Percentiles rank a stretch among this genome's conserved stretches.
Conservation (phyloP, 2,797 vertebrate species). For the Hyperoplus immaculatus region DNA sequence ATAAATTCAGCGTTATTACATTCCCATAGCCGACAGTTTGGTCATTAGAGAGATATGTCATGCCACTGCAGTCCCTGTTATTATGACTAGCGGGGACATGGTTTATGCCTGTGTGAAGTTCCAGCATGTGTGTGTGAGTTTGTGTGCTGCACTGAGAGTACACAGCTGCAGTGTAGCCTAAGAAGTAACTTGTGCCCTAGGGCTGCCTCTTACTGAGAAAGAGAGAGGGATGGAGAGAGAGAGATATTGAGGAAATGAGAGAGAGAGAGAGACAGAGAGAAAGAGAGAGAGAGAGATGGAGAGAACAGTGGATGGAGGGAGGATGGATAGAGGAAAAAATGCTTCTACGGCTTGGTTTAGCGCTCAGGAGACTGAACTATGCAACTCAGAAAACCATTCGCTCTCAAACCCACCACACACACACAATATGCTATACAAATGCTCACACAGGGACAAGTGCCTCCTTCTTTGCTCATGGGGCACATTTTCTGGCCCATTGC, state of each 20-base stretch:
- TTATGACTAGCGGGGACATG: slow-evolving; percentile 18
- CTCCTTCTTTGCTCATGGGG: slow-evolving; percentile 52
- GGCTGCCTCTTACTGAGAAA: slow-evolving; percentile 26
- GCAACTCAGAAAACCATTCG: slow-evolving; percentile 41
- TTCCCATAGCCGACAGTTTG: slow-evolving; percentile 11
- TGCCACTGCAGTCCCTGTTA: slow-evolving; percentile 23
- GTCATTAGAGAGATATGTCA: slow-evolving; percentile 47
- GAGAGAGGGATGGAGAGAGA: not conserved
- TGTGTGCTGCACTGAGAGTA: slow-evolving; percentile 25
- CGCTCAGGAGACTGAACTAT: slow-evolving; percentile 28
- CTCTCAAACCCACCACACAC: slow-evolving; percentile 19
- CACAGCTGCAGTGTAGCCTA: slow-evolving; percentile 51
- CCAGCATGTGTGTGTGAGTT: not conserved
- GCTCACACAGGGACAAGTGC: slow-evolving; percentile 42
- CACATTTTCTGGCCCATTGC: slow-evolving; percentile 68
- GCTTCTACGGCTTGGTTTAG: slow-evolving; percentile 32
- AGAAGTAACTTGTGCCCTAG: slow-evolving; percentile 48
- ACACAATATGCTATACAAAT: slow-evolving; percentile 3
- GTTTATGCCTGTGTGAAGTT: slow-evolving; percentile 51
- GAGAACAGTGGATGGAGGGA: slow-evolving; percentile 16
- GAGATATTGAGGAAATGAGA: not conserved
- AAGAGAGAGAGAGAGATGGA: slow-evolving; percentile 1
- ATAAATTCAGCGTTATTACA: not conserved
- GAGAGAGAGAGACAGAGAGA: not conserved
- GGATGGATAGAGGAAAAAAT: slow-evolving; percentile 21